Evolutionary conservation across 2,113 vertebrate genomes (phyloP), one percentile per base, ranked within the genome.

Genomic region (Gavialis gangeticus): DNA sequence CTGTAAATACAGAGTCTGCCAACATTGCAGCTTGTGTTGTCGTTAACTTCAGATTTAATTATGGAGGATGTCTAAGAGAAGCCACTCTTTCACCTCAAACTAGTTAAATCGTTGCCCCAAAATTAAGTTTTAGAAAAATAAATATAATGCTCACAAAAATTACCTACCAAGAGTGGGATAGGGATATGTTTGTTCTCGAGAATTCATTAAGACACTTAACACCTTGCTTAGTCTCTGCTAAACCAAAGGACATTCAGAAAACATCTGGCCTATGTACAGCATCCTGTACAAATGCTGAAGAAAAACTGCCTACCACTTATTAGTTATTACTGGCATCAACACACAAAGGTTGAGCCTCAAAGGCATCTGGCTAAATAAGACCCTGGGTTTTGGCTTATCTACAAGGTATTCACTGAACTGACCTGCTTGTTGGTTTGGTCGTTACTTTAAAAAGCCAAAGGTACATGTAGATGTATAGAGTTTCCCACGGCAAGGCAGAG

Each of bases 51-150:
- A 46, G 46, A 46, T 30, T n/a, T 66, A 10, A 34, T 69, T 30
- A 69, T 18, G 66, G 28, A 69, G 66, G 21, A 16, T 30, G 66
- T 46, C 19, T 1, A 92, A 57, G 86, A 56, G 69, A 86, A 95
- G 82, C 46, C n/a, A 6, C 78, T 60, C 80, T 88, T 86, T 88
- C 64, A 92, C 82, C 87, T 92, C 91, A 46, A 84, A 87, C 59
- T 55, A 34, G 17, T 73, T 21, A 91, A 6, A 80, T 4, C 55
- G 85, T 75, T 34, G 14, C 19, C 1, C 24, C 55, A 57, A n/a
- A 34, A 64, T 55, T 57, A 75, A 69, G 90, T 25, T 46, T 24
- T 60, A 27, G 2, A 37, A 85, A 4, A 85, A 28, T 17, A 83
- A 76, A 62, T 67, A 16, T 3, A 82, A 59, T 30, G 37, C 75